Evolutionary conservation across 2,888 invertebrate genomes (phyloP), one percentile per base, ranked within the genome.

Genomic region (Drosophila lacicola): DNA sequence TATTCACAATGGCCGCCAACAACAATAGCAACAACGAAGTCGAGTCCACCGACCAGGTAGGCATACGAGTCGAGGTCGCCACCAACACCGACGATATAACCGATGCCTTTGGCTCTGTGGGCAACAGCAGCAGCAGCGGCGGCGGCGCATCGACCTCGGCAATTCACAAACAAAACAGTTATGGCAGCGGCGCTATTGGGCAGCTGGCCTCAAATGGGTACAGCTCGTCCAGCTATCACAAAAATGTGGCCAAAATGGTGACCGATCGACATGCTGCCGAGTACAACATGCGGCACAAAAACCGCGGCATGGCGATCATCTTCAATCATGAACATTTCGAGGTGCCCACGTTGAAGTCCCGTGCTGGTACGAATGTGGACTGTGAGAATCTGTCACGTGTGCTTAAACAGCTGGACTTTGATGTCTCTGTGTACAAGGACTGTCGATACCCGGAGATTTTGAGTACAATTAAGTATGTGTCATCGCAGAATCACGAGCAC

Each of bases 291-390:
- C 94, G 95, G 78, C 96, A 98, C 92, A 94, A 94, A 78, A 94
- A 95, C 77, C 94, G 98, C 64, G 98, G 98, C 29, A 93, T 95
- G 85, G 98, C 98, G 2, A 91, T 98, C 36, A 96, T 98, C 88
- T 97, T 98, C 89, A 98, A 98, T 91, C 98, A 98, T 90, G 97
- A 97, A 92, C 93, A 94, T 83, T 98, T 98, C 90, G 95, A 95
- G 74, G 94, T 95, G 41, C 94, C 94, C 62, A 95, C 95, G 82
- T 90, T 97, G 68, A 96, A 95, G 90, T 92, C 95, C 9, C 94
- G 97, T 58, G 94, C 95, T 74, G 98, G 98, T 3, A 98, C 98
- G 1, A 96, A 97, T 89, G 95, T 96, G 21, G 98, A 98, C 92
- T 95, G 97, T 80, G 95, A 96, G 70, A 96, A 96, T 90, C 93